These are phyloP conservation scores for Athene noctua DNA, from an alignment of 2,113 vertebrate species.

Conservation along the genomic window DNA sequence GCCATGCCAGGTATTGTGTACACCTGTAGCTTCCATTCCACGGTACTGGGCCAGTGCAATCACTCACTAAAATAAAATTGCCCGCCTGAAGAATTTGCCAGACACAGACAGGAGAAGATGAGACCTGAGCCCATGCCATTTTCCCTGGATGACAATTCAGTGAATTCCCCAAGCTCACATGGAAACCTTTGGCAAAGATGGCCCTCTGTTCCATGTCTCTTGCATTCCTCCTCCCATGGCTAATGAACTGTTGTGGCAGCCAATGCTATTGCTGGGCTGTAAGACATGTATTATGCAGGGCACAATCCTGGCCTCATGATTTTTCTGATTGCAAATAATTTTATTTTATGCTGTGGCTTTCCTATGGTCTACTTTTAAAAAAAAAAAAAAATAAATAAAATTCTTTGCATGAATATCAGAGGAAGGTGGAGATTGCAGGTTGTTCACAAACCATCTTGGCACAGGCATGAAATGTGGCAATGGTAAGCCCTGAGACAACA, in stretches of 20 bases:
- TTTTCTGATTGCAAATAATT: not conserved
- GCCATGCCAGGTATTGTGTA: not conserved
- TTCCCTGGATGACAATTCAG: not conserved
- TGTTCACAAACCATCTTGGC: not conserved
- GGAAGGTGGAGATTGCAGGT: not conserved
- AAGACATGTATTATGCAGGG: too few species aligned
- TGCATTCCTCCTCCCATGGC: not conserved
- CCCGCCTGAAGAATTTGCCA: not conserved
- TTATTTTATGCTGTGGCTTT: not conserved
- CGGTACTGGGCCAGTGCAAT: not conserved
- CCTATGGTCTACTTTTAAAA: not conserved
- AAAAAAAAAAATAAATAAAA: too few species aligned
- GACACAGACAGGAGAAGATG: not conserved
- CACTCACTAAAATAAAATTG: not conserved
- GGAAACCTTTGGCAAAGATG: not conserved
- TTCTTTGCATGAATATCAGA: not conserved
- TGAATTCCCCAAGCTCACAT: not conserved
- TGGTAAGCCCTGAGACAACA: not conserved
- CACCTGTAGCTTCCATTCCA: fast-evolving
- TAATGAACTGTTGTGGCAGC: not conserved
- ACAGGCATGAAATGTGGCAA: not conserved
- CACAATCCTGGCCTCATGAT: not conserved
- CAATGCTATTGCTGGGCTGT: not conserved
- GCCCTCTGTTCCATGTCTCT: not conserved
- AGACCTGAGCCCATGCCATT: not conserved